Evolutionary conservation across 1,140 invertebrate genomes (phyloP), one percentile per base, ranked within the genome.

Genomic region (Drosophila repleta): DNA sequence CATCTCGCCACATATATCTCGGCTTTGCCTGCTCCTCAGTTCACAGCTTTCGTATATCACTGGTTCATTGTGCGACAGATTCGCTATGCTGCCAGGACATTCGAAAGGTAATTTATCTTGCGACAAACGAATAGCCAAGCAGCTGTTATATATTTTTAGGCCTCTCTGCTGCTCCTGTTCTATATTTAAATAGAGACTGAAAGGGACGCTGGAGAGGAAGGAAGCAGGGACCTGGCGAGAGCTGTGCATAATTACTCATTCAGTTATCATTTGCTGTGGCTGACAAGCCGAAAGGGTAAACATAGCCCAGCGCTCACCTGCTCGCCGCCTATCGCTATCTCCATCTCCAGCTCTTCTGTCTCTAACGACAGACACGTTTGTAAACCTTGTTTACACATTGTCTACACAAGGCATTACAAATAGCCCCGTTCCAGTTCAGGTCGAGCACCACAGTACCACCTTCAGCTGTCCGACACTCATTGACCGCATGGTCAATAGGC

Each of bases 341-440:
- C 6, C 29, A 29, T 13, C 11, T 35, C 10, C 3, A 8, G 7
- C 39, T 17, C 39, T 17, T 35, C 10, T 11, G 4, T 17, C 39
- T 17, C 39, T 17, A 21, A 18, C 45, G 45, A 21, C 18, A 18
- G 45, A n/a, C 46, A 21, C 46, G 21, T 13, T 74, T 82, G 64
- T 80, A 73, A 85, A 68, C 81, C 81, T 71, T 77, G 81, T 85
- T 84, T 85, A 85, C 81, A 87, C 74, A 76, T 76, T 87, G 78
- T 85, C 78, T 66, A 80, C 81, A 84, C 53, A 76, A 26, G 26
- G 57, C 58, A 67, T 57, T 49, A 52, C 48, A 39, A 63, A 48
- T 72, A 32, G 21, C 67, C 49, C 15, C n/a, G 39, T 6, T 17
- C n/a, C 39, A 15, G 39, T 15, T 17, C 15, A 5, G 8, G 39